Base-by-base conservation (phyloP, 2,888 invertebrate genomes). In the Macrosiphum euphorbiae region DNA sequence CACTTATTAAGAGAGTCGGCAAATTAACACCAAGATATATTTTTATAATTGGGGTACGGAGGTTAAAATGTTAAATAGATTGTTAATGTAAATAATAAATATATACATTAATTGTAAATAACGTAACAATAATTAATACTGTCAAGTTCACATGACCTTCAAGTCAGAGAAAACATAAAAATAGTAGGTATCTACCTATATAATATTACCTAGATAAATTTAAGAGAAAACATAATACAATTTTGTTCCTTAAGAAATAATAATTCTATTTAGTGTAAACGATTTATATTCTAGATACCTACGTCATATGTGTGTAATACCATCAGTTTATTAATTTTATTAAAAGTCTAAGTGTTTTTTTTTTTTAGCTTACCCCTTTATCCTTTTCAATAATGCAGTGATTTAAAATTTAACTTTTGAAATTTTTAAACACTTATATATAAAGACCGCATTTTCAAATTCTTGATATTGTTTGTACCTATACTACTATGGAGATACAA, bases 1-100 rank as follows among this genome's bases (percentile, higher is more conserved):
- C n/a, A 67, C 5, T 67, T 28, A 61, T 61, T 61, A 61, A 61
- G 61, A 61, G 11, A 28, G 11, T 61, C 28, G n/a, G 28, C 28
- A 61, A 61, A 28, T n/a, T 61, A 61, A 61, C n/a, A n/a, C 28
- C 1, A 61, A 28, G 13, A 13, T 16, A n/a, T 35, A 67, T 1
- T 67, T 67, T 35, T 67, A 67, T n/a, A 67, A 67, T 20, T 67
- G 35, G 67, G 16, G 35, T 16, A 13, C 7, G 16, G 35, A 67
- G 67, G 67, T 67, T 67, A 67, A 67, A 67, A 67, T 67, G 67
- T 35, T 67, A n/a, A 67, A 16, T 67, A 67, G 67, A 67, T 67
- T 67, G 35, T 16, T 67, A 35, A 35, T 67, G 35, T 16, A 67
- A 67, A 67, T 67, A 67, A 13, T 16, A 67, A 67, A 67, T 67